These are phyloP conservation scores for Oceanodroma leucorhoa DNA, from an alignment of 2,797 vertebrate genomes.

Conservation along the genomic window DNA sequence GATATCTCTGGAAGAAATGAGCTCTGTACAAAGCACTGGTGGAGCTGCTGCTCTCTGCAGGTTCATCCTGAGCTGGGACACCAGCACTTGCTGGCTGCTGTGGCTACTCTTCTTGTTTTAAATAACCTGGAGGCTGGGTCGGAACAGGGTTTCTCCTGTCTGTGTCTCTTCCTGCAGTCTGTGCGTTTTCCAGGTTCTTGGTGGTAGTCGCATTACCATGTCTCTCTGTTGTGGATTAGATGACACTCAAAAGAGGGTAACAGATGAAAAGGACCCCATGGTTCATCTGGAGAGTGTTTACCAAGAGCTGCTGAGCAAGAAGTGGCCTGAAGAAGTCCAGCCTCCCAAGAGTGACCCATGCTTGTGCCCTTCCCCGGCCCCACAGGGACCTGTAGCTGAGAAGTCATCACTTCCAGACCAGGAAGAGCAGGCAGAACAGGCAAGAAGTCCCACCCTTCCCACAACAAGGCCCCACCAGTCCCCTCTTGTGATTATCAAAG, in stretches of 20 bases:
- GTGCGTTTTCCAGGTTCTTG: neutral
- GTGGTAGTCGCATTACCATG: neutral
- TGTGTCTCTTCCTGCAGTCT: neutral
- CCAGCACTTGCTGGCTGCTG: neutral
- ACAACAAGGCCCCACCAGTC: slow-evolving; percentile 65
- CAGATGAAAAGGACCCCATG: slow-evolving; percentile 69
- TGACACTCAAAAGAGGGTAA: slow-evolving; percentile 71
- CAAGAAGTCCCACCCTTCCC: slow-evolving; percentile 59
- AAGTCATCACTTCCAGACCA: slow-evolving; percentile 9
- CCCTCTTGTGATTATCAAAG: slow-evolving; percentile 74
- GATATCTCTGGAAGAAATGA: neutral
- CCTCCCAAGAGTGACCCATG: slow-evolving; percentile 38
- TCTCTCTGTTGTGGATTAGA: slow-evolving; percentile 74
- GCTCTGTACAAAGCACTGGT: neutral
- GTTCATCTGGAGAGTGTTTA: slow-evolving; percentile 85
- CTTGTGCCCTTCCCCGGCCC: slow-evolving; percentile 9
- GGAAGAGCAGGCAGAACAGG: slow-evolving; percentile 36
- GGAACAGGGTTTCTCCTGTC: neutral
- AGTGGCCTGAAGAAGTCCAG: slow-evolving; percentile 49
- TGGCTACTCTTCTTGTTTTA: neutral
- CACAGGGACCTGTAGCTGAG: neutral
- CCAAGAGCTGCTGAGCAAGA: slow-evolving; percentile 80
- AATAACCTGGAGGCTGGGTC: neutral
- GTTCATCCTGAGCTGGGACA: neutral
- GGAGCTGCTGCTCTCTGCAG: neutral